Base-by-base conservation (phyloP, 2,797 vertebrate genomes). In the Rhabdomys pumilio region DNA sequence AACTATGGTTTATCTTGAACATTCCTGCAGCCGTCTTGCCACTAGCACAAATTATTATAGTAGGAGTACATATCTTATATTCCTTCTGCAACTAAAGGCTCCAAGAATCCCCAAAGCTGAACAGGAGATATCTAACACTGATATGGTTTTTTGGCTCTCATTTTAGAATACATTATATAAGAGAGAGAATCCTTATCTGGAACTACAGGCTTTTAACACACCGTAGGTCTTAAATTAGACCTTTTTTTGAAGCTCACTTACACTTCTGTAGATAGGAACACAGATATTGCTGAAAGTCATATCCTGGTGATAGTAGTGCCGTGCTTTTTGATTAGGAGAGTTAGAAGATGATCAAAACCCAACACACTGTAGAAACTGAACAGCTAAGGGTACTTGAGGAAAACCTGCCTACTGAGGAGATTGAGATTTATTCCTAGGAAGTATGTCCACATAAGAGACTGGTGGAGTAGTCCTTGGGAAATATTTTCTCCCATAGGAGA, bases 121-220 rank as follows among this genome's bases (percentile, higher is more conserved):
- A 94, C 59, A 90, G 82, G 79, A 89, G n/a, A 97, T 96, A 96
- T 94, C 72, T 89, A 77, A n/a, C 73, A 67, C 34, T 34, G 65
- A 63, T 20, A n/a, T 82, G 38, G 47, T 53, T n/a, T 82, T 91
- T 93, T 95, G 55, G 80, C 81, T 94, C 75, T 92, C 91, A 53
- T 94, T 96, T 87, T 77, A 55, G 85, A 82, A 41, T 96, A 85
- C 76, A 50, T 95, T 98, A 83, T 92, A 17, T 91, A 97, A 97
- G 84, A 93, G 55, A 89, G 94, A 94, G 77, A 96, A 94, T 84
- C 95, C 97, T 96, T 97, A 98, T 95, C 97, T 97, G 84, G 79
- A 97, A 97, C 76, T 96, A 92, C 90, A 97, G 95, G 93, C 96
- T 95, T 95, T 96, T 90, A 97, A 96, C 77, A 95, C 84, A 97